Conservation (phyloP, 2,797 vertebrate species). For the Hafferia zeledoni region DNA sequence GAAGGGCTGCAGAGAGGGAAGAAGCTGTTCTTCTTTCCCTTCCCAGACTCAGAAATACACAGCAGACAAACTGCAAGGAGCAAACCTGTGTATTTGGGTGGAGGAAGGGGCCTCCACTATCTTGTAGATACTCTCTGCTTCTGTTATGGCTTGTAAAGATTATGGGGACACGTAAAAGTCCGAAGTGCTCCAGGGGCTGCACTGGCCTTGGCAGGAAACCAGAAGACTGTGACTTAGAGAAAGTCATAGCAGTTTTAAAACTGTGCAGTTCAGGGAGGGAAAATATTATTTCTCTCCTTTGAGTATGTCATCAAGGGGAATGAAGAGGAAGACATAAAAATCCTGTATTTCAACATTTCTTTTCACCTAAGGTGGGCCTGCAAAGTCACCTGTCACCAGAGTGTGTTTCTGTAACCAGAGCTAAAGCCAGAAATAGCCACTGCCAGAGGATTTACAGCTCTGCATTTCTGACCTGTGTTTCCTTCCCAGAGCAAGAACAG, state of each 20-base stretch:
- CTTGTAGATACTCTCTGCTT: not conserved
- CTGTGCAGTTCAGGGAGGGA: not conserved
- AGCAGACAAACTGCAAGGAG: not conserved
- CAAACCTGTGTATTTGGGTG: not conserved
- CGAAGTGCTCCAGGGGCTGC: not conserved
- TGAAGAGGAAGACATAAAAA: not conserved
- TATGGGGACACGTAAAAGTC: not conserved
- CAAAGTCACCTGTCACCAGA: not conserved
- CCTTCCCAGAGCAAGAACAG: not conserved
- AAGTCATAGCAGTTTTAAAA: not conserved
- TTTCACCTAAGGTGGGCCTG: not conserved
- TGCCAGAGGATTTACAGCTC: slow-evolving; percentile 3
- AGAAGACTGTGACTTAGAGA: not conserved
- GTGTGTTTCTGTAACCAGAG: not conserved
- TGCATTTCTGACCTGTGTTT: not conserved
- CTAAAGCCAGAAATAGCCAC: not conserved
- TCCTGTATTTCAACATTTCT: not conserved
- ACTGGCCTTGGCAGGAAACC: not conserved
- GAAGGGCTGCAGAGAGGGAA: not conserved
- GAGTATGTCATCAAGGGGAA: rapidly evolving
- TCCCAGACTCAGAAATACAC: not conserved
- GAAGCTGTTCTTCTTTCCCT: not conserved
- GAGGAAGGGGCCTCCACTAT: not conserved
- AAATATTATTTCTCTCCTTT: not conserved
- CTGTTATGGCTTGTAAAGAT: not conserved